A percentile compares a stretch with the other conserved stretches of the same genome.
phyloP scores from a whole-genome alignment of 2,797 vertebrate genomes.

The Podargus strigoides region DNA sequence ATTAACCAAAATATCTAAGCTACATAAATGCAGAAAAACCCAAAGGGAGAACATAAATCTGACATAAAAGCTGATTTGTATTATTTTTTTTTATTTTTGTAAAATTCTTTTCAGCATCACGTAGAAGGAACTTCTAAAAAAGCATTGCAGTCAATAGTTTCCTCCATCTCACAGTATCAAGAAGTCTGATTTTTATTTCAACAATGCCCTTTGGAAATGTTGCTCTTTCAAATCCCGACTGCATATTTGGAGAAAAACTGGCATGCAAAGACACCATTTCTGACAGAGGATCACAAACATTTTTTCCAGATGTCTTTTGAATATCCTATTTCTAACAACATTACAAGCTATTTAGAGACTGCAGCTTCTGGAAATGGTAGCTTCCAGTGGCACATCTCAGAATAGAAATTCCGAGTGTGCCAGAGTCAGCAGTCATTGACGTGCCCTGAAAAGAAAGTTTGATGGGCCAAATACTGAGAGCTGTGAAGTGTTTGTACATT shows the following conservation, averaged over 20 bases:
- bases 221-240: background rate
- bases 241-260: background rate
- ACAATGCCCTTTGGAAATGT: background rate
- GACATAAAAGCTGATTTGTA: background rate
- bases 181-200: background rate
- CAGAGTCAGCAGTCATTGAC: background rate
- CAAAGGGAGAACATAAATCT: background rate
- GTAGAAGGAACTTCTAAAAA: background rate
- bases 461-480: slow-evolving; percentile 7
- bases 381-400: background rate
- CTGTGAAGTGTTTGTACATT: background rate
- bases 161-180: background rate
- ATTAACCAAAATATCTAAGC: background rate
- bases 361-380: background rate
- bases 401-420: background rate
- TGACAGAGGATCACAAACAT: background rate
- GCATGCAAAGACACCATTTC: background rate
- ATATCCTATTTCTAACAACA: background rate
- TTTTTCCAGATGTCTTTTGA: slow-evolving; percentile 14
- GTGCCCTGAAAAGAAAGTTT: background rate
- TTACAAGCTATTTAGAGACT: background rate
- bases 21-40: background rate
- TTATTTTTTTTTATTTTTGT: background rate
- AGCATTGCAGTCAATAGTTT: background rate
- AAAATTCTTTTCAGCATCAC: background rate